Evolutionary conservation across 2,888 invertebrate genomes (phyloP).

Genomic region (Tubiluchus corallicola): DNA sequence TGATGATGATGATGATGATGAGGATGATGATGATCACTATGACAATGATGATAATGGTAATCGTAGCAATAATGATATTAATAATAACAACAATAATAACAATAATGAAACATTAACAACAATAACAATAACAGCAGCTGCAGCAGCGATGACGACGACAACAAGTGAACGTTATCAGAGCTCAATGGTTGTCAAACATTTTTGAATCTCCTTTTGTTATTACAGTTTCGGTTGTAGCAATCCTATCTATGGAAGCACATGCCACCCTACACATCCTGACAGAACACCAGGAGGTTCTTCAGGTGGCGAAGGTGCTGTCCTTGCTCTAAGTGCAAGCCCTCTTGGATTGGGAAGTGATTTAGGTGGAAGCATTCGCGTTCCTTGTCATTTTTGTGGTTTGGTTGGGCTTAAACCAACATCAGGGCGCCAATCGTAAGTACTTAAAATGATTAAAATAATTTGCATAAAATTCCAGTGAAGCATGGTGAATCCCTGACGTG

Average conservation of each 20-base stretch:
- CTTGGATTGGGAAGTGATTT: conserved; percentile 33
- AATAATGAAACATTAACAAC: too few relatives aligned
- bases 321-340: conserved; percentile 29
- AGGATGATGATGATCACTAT: too few relatives aligned
- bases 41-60: too few relatives aligned
- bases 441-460: too few relatives aligned
- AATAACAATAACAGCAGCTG: too few relatives aligned
- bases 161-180: too few relatives aligned
- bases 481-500: too few relatives aligned
- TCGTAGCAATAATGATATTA: not conserved
- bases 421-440: conserved; percentile 23
- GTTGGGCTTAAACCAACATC: conserved; percentile 30
- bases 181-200: not conserved
- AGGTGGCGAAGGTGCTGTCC: conserved; percentile 31
- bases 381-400: conserved; percentile 32
- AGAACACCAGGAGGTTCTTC: conserved; percentile 32
- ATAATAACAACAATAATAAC: too few relatives aligned
- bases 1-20: too few relatives aligned
- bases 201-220: conserved; percentile 1
- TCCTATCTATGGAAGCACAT: conserved; percentile 29
- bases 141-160: too few relatives aligned
- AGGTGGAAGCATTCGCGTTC: conserved; percentile 33
- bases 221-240: conserved; percentile 24
- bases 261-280: conserved; percentile 26
- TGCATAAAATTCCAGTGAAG: too few relatives aligned